phyloP scores from a whole-genome alignment of 2,888 invertebrate genomes.

The Andrena bicolor region DNA sequence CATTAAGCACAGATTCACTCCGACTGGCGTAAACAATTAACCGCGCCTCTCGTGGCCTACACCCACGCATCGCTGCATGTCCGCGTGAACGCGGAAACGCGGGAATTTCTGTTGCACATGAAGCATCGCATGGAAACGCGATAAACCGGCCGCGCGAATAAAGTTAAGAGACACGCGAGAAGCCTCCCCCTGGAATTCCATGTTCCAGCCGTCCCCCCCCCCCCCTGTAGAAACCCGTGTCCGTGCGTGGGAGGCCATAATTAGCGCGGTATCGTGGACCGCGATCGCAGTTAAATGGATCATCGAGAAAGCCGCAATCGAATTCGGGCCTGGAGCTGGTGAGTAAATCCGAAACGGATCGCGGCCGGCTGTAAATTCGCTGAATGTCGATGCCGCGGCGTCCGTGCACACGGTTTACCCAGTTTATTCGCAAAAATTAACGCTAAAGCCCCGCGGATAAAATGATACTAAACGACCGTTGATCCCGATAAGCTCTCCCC shows the following conservation, averaged over 20 bases:
- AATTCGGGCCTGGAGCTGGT: conserved; percentile 42
- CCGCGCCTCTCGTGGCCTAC: conserved; percentile 5
- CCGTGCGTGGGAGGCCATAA: conserved; percentile 18
- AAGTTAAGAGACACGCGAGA: conserved; percentile 1
- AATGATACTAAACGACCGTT: conserved; percentile 80
- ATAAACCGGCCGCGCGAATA: neutral
- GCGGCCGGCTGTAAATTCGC: conserved; percentile 76
- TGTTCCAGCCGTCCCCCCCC: no score
- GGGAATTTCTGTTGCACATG: neutral
- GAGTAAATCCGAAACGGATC: conserved; percentile 71
- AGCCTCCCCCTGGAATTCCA: neutral
- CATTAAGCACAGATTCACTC: conserved; percentile 64
- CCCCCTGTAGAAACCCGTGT: no score
- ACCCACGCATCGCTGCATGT: neutral
- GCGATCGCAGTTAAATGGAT: conserved; percentile 45
- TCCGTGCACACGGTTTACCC: conserved; percentile 63
- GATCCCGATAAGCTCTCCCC: conserved; percentile 78
- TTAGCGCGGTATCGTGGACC: conserved; percentile 42
- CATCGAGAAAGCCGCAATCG: conserved; percentile 58
- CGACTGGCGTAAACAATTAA: conserved; percentile 64
- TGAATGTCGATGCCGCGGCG: conserved; percentile 66
- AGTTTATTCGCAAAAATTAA: conserved; percentile 81
- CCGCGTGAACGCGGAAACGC: neutral
- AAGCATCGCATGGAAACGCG: conserved; percentile 8
- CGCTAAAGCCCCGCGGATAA: conserved; percentile 78